Percentiles rank a stretch among this genome's conserved stretches.
Evolutionary conservation across 64 coral and sea anemone genomes (phyloP).

Genomic region (Montipora foliosa): DNA sequence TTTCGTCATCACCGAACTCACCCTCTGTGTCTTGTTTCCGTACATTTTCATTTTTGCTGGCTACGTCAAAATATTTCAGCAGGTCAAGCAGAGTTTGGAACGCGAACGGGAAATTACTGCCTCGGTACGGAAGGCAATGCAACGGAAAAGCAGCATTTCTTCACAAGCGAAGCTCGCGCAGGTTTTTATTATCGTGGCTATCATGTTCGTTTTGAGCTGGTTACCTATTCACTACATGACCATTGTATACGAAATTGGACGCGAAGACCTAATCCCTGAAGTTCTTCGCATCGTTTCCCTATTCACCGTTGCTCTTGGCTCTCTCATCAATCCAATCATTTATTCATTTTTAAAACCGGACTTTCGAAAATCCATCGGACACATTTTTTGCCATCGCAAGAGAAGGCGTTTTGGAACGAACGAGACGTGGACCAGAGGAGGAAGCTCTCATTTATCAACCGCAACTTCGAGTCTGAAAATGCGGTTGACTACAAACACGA

Average conservation of each 20-base stretch:
- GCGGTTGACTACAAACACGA: background rate
- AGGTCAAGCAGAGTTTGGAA: constrained; percentile 35
- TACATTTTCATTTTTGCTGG: constrained; percentile 54
- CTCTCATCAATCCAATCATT: constrained; percentile 49
- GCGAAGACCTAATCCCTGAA: constrained; percentile 14
- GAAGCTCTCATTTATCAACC: background rate
- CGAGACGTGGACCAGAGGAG: background rate
- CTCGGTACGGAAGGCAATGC: constrained; percentile 15
- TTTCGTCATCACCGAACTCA: constrained; percentile 26
- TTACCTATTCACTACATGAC: constrained; percentile 70
- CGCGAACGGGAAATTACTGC: constrained; percentile 44
- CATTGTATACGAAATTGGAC: constrained; percentile 33
- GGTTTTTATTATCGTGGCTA: constrained; percentile 59
- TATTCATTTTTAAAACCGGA: constrained; percentile 72
- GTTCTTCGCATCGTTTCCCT: constrained; percentile 27
- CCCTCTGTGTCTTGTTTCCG: constrained; percentile 61
- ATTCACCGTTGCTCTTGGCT: constrained; percentile 61
- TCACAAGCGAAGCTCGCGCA: constrained; percentile 60
- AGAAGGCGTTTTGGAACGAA: background rate
- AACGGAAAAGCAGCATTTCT: constrained; percentile 31
- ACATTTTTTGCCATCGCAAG: constrained; percentile 21
- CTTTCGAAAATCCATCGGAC: constrained; percentile 53
- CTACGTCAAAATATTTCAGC: constrained; percentile 59
- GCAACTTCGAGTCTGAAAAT: constrained; percentile 18
- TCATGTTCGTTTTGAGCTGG: constrained; percentile 67